A percentile compares a stretch with the other conserved stretches of the same genome.
Conservation (phyloP, 2,113 vertebrate genomes). For the Toxotes jaculatrix region DNA sequence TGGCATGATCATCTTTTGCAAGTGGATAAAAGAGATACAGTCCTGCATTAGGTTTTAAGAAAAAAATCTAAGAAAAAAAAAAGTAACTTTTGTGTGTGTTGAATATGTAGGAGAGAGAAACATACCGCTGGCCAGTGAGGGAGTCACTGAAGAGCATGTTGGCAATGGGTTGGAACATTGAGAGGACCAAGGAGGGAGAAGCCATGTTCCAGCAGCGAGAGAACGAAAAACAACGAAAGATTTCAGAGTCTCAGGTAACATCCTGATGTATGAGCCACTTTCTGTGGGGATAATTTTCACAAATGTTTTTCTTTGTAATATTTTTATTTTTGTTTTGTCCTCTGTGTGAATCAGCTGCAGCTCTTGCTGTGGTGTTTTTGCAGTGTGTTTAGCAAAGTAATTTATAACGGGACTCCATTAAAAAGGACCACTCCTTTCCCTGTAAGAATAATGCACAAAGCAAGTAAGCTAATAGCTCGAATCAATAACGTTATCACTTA, state of each 20-base stretch:
- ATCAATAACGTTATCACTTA: neutral
- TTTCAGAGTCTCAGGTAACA: constrained; percentile 88
- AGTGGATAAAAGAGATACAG: neutral
- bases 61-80: neutral
- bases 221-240: constrained; percentile 90
- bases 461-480: constrained; percentile 11
- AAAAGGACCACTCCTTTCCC: neutral
- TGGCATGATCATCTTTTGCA: neutral
- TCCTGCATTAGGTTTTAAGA: neutral
- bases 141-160: constrained; percentile 97
- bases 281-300: neutral
- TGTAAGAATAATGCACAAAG: neutral
- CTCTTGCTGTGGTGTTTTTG: neutral
- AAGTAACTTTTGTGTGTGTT: neutral
- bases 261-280: neutral
- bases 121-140: constrained; percentile 95
- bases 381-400: neutral
- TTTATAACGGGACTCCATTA: constrained; percentile 12
- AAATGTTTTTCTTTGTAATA: neutral
- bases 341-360: neutral
- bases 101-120: constrained; percentile 89
- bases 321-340: neutral
- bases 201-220: constrained; percentile 89
- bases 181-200: constrained; percentile 94
- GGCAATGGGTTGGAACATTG: constrained; percentile 93